Conservation (phyloP, 2,888 invertebrate species). For the Rhopalosiphum nymphaeae region DNA sequence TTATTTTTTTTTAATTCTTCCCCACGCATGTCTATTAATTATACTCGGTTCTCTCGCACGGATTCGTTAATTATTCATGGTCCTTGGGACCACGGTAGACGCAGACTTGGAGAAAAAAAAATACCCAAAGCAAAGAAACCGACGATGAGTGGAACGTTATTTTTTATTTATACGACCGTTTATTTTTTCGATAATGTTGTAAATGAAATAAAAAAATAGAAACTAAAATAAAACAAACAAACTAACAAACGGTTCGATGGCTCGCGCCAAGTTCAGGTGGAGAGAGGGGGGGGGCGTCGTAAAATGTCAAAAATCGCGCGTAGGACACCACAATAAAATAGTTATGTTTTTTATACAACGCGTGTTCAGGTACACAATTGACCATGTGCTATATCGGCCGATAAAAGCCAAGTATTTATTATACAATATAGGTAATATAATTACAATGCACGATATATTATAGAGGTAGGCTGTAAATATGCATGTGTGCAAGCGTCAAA, state of each 20-base stretch:
- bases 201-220: slow-evolving; percentile 12
- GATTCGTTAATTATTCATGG: slow-evolving; percentile 63
- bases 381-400: not conserved
- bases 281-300: not conserved
- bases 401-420: not conserved
- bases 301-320: not conserved
- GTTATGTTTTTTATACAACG: not conserved
- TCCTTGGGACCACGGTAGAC: slow-evolving; percentile 46
- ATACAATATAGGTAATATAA: slow-evolving; percentile 1
- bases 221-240: slow-evolving; percentile 6
- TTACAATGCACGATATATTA: not conserved
- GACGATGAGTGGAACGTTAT: slow-evolving; percentile 12
- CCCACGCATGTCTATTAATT: slow-evolving; percentile 64
- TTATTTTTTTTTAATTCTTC: slow-evolving; percentile 58
- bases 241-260: not conserved
- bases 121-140: slow-evolving; percentile 25
- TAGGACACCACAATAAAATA: slow-evolving; percentile 34
- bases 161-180: not conserved
- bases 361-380: not conserved
- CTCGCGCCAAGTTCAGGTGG: not conserved
- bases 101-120: slow-evolving; percentile 27
- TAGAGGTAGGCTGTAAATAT: not conserved
- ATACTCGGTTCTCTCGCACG: slow-evolving; percentile 56
- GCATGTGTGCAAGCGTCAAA: not conserved
- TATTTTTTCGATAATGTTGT: slow-evolving; percentile 3